These are phyloP conservation scores for Tetragonisca angustula DNA, from an alignment of 2,888 invertebrate genomes.

Conservation along the genomic window DNA sequence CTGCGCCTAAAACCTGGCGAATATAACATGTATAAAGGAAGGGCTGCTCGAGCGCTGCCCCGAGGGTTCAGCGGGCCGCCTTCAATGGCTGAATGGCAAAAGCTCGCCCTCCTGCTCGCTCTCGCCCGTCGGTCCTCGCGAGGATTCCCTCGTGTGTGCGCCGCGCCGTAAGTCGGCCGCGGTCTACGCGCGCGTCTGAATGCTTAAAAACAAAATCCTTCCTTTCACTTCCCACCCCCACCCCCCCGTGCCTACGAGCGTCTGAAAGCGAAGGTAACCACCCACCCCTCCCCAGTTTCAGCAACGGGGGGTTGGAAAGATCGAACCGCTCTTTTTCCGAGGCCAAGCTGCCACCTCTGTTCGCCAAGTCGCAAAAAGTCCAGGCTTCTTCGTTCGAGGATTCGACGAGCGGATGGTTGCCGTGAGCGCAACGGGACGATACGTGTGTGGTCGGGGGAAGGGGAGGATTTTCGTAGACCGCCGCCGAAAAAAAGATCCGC, in stretches of 20 bases:
- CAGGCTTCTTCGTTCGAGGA: background rate
- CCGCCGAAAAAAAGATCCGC: constrained; percentile 8
- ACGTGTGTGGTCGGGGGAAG: background rate
- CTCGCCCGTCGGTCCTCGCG: constrained; percentile 22
- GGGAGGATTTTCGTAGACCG: constrained; percentile 2
- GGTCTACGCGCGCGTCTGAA: constrained; percentile 75
- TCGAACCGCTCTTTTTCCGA: constrained; percentile 37
- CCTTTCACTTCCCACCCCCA: background rate
- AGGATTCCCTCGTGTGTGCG: constrained; percentile 17
- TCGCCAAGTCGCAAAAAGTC: constrained; percentile 25
- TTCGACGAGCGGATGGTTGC: background rate
- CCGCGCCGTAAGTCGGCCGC: constrained; percentile 63
- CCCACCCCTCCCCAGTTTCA: background rate
- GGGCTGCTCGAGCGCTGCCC: constrained; percentile 65
- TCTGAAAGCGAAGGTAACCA: constrained; percentile 68
- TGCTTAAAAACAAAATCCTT: constrained; percentile 78
- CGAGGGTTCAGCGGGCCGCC: constrained; percentile 70
- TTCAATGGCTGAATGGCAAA: constrained; percentile 75
- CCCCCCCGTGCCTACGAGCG: constrained; percentile 30
- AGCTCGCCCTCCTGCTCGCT: constrained; percentile 7
- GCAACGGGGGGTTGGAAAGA: constrained; percentile 5
- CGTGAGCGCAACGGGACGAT: no score
- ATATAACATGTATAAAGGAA: constrained; percentile 77
- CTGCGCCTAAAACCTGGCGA: constrained; percentile 80
- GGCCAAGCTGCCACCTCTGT: background rate